Evolutionary conservation across 1,140 invertebrate genomes (phyloP), one percentile per base, ranked within the genome.

Genomic region (Oedothorax gibbosus): DNA sequence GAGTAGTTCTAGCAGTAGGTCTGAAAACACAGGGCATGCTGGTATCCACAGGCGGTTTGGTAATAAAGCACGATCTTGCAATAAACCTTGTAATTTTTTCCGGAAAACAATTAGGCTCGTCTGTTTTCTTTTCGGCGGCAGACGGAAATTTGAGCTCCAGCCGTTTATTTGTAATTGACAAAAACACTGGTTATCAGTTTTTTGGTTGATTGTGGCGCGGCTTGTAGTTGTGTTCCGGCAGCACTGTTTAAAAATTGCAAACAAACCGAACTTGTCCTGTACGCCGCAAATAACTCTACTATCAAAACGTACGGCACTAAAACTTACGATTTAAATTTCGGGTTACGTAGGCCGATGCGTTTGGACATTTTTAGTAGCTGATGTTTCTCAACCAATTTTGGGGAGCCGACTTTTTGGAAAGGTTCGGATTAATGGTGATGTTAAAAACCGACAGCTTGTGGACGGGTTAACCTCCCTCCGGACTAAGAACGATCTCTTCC

Each of bases 281-380:
- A 35, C 5, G 35, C 35, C 35, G 35, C 35, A 35, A 35, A 35
- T 35, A 35, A 35, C 35, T 35, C 35, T 1, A 35, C 35, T 62
- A 62, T 62, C 18, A 62, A 62, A 62, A 62, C 57, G 1, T 62
- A 62, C 18, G 57, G 57, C 18, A 62, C 57, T 62, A 62, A 62
- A 62, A 62, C 57, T 18, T 62, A 62, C 57, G 57, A 62, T 62
- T 62, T 62, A 18, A 62, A 62, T 62, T 62, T 62, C 57, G 57
- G 57, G 12, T 62, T 62, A 6, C 57, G 57, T 18, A 62, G 57
- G 18, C 57, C 12, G 6, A 62, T 62, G 57, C 57, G 57, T 62
- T n/a, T 62, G 57, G 57, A 62, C 12, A 62, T 62, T 62, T 6
- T 62, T 62, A 6, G 6, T 62, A 62, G 57, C 57, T 15, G 35